Conservation (phyloP, 2,113 vertebrate genomes). For the Uria aalge region DNA sequence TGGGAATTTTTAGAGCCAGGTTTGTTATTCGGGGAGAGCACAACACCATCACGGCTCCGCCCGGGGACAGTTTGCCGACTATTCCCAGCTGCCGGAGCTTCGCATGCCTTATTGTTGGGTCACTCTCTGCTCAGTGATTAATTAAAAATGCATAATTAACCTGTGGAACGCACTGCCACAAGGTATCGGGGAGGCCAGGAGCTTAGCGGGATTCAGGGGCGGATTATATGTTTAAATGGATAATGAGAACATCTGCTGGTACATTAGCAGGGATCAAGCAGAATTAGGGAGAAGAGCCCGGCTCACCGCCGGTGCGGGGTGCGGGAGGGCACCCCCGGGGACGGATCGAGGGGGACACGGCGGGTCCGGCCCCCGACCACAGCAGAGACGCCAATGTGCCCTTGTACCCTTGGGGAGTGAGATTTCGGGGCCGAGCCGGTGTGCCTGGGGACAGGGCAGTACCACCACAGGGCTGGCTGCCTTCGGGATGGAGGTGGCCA, state of each 20-base stretch:
- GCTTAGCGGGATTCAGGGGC: constrained; percentile 40
- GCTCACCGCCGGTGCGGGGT: accelerated
- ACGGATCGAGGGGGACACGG: not conserved
- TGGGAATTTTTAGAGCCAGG: not conserved
- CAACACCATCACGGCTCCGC: accelerated
- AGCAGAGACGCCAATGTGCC: accelerated
- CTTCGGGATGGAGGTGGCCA: not conserved
- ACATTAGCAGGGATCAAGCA: constrained; percentile 54
- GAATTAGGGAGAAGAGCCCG: constrained; percentile 43
- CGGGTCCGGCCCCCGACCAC: accelerated
- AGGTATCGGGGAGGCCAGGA: constrained; percentile 43
- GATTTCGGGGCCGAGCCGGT: not conserved
- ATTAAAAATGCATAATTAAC: constrained; percentile 57
- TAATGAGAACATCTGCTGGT: constrained; percentile 63
- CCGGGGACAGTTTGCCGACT: not conserved
- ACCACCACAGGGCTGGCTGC: not conserved
- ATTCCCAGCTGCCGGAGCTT: not conserved
- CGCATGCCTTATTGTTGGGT: not conserved
- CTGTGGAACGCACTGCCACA: constrained; percentile 45
- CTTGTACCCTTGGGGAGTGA: accelerated
- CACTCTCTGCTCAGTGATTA: not conserved
- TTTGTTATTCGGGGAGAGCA: not conserved
- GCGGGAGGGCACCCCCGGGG: not conserved
- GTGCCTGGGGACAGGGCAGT: not conserved
- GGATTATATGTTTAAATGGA: constrained; percentile 66